A percentile compares a stretch with the other conserved stretches of the same genome.
These are phyloP conservation scores for Coilia nasus DNA, from an alignment of 2,797 vertebrate species.

Conservation along the genomic window DNA sequence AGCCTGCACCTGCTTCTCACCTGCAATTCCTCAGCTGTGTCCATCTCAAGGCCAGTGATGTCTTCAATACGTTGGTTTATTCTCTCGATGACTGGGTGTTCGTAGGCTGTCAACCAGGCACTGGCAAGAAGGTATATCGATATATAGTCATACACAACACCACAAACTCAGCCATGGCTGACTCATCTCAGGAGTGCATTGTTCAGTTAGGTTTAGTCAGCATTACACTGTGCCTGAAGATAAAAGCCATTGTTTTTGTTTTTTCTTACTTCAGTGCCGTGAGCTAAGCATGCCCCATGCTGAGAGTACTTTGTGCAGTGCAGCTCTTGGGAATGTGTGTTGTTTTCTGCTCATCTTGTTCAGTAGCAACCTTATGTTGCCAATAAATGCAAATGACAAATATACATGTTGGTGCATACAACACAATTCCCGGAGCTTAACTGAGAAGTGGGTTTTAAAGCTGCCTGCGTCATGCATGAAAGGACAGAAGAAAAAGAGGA, in stretches of 20 bases:
- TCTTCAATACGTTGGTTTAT: constrained; percentile 94
- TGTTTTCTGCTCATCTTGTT: neutral
- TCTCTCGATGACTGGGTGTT: constrained; percentile 85
- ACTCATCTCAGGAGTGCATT: neutral
- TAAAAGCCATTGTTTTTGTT: too few species aligned
- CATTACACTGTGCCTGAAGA: neutral
- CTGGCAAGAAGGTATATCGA: constrained; percentile 62
- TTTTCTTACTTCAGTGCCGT: neutral
- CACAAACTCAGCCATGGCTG: neutral
- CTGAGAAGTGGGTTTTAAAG: neutral
- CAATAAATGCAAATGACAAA: neutral
- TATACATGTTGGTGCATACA: neutral
- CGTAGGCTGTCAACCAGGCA: constrained; percentile 91
- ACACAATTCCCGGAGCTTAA: neutral
- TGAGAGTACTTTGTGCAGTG: neutral
- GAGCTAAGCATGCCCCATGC: neutral
- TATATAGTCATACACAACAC: neutral
- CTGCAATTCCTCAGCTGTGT: constrained; percentile 97
- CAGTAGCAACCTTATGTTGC: neutral
- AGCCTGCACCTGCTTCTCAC: constrained; percentile 60
- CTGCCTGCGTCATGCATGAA: neutral
- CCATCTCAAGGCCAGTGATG: constrained; percentile 92
- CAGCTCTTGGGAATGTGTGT: constrained; percentile 6
- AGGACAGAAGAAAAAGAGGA: neutral
- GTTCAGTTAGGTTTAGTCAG: neutral